Conservation (phyloP, 2,888 invertebrate genomes). For the Dugesia japonica region DNA sequence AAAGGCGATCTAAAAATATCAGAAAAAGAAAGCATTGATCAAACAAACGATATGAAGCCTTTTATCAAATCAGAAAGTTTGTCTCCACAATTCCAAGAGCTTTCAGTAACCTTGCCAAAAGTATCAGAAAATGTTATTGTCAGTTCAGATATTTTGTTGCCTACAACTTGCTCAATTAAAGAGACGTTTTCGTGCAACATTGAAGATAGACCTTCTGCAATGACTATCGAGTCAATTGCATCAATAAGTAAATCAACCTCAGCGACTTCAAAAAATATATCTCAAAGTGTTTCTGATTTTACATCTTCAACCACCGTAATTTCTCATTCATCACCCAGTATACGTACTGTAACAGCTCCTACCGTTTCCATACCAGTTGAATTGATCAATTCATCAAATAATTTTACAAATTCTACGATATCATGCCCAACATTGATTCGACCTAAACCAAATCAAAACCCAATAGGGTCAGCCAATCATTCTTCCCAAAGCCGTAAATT, state of each 20-base stretch:
- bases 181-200: background rate
- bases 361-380: slow-evolving; percentile 26
- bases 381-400: background rate
- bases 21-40: background rate
- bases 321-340: background rate
- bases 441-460: background rate
- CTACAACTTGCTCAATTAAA: background rate
- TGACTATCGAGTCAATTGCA: background rate
- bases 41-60: background rate
- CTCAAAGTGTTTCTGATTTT: background rate
- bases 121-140: background rate
- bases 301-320: background rate
- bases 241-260: background rate
- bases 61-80: background rate
- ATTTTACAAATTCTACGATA: background rate
- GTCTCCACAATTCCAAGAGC: background rate
- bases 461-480: background rate
- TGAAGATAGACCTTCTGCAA: background rate
- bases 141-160: background rate
- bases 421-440: background rate
- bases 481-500: background rate
- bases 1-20: background rate
- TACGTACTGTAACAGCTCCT: slow-evolving; percentile 24
- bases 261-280: background rate
- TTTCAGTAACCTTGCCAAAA: background rate